phyloP scores from a whole-genome alignment of 2,888 invertebrate genomes.

The Ryuthela nishihirai region DNA sequence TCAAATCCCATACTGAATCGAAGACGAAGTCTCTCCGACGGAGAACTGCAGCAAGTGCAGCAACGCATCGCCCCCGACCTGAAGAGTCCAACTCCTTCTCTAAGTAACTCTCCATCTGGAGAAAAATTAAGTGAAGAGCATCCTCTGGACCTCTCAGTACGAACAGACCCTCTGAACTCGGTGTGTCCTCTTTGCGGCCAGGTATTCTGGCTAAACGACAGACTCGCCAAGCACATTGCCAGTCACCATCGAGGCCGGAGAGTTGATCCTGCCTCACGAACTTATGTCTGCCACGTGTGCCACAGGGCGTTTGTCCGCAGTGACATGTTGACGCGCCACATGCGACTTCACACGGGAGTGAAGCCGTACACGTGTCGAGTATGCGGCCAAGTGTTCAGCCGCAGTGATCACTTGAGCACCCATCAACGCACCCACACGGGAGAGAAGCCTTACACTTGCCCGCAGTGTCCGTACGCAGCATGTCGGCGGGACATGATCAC shows the following conservation, averaged over 20 bases:
- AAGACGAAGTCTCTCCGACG: conserved; percentile 63
- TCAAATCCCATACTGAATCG: conserved; percentile 53
- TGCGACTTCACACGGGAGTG: conserved; percentile 93
- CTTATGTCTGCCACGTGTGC: conserved; percentile 91
- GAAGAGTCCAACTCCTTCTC: conserved; percentile 44
- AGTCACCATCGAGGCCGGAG: conserved; percentile 65
- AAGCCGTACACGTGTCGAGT: conserved; percentile 95
- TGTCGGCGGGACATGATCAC: conserved; percentile 99
- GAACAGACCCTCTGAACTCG: conserved; percentile 46
- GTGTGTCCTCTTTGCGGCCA: conserved; percentile 89
- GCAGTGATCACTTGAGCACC: conserved; percentile 96
- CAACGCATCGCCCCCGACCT: conserved; percentile 48
- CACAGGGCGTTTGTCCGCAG: conserved; percentile 89
- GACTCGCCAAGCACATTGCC: conserved; percentile 95
- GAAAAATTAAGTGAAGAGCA: conserved; percentile 62
- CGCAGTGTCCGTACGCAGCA: conserved; percentile 95
- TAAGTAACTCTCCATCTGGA: background rate
- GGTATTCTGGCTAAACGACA: conserved; percentile 89
- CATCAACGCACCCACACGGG: conserved; percentile 95
- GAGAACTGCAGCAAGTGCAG: conserved; percentile 60
- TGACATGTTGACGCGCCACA: conserved; percentile 97
- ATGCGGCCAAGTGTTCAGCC: conserved; percentile 87
- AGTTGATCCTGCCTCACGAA: conserved; percentile 47
- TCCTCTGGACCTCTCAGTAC: conserved; percentile 78
- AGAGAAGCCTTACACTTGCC: conserved; percentile 95